Base-by-base conservation (phyloP, 2,797 vertebrate genomes). In the Microchirus variegatus region DNA sequence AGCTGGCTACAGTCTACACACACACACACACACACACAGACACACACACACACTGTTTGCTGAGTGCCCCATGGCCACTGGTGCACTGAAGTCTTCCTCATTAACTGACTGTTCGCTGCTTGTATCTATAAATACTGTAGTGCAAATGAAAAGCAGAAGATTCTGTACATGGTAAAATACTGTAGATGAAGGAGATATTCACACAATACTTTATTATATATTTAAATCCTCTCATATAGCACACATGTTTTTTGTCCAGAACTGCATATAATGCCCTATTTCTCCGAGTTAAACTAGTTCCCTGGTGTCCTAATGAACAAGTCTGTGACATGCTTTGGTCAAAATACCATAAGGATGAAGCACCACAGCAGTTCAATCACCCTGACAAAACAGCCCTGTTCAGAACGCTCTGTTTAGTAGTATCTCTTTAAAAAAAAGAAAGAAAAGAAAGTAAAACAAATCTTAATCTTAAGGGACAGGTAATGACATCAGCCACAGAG, bases 1-100 rank as follows among this genome's bases (percentile, higher is more conserved):
- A 89, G 79, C 85, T 73, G 73, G 82, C 88, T 87, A 75, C 83
- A 83, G 66, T 82, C 78, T 75, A 73, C 43, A 83, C 83, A 69
- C 85, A 79, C 69, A 70, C 73, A 67, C 38, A 71, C 63, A 73
- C 44, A 22, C n/a, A 5, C 17, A 35, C 53, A 47, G 17, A 36
- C 62, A 76, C 61, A 59, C 49, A 50, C 62, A 69, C 78, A 71
- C 67, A 59, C 38, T 35, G 46, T 71, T 81, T 66, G 68, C 63
- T 65, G 69, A 70, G 69, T 78, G 81, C 80, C 85, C 81, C 26
- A 56, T 76, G 75, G 84, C 80, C 79, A 78, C 54, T 72, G 61
- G 67, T 77, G 77, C 70, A 81, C 82, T 85, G 67, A 80, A 84
- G 75, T 86, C 79, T 77, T 83, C 84, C 84, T 89, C 86, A 90